Evolutionary conservation across 2,797 vertebrate genomes (phyloP).

Genomic region (Mareca strepera): DNA sequence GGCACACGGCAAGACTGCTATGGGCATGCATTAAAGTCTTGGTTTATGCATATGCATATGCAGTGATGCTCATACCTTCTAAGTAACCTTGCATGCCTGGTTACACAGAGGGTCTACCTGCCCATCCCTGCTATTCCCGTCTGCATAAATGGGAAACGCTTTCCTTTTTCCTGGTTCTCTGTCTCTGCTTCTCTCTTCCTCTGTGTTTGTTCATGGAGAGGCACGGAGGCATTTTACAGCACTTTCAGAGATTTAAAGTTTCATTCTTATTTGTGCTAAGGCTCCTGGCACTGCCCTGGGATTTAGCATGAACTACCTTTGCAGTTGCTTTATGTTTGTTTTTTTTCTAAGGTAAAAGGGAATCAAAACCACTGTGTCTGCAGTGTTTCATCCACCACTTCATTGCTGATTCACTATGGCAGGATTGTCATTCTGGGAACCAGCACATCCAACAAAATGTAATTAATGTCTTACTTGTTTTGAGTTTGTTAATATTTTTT

Average conservation of each 20-base stretch:
- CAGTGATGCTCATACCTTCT: not conserved
- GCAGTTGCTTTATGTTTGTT: not conserved
- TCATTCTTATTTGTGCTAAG: not conserved
- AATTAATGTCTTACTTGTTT: not conserved
- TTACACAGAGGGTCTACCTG: not conserved
- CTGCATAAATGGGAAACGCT: not conserved
- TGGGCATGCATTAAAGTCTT: not conserved
- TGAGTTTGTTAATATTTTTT: not conserved
- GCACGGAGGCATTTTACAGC: not conserved
- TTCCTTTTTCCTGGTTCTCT: not conserved
- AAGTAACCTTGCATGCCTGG: not conserved
- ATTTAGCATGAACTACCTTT: not conserved
- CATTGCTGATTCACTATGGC: not conserved
- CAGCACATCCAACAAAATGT: not conserved
- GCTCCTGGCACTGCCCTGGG: not conserved
- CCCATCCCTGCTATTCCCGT: not conserved
- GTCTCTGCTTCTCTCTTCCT: not conserved
- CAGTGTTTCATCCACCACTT: not conserved
- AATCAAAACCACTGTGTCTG: not conserved
- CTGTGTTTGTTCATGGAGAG: fast-evolving
- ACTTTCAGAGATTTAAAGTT: not conserved
- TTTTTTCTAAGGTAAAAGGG: not conserved
- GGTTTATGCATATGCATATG: not conserved
- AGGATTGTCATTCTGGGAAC: slow-evolving; percentile 14
- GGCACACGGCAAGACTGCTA: not conserved